Conservation (phyloP, 1,140 invertebrate species). For the Caerostris extrusa region DNA sequence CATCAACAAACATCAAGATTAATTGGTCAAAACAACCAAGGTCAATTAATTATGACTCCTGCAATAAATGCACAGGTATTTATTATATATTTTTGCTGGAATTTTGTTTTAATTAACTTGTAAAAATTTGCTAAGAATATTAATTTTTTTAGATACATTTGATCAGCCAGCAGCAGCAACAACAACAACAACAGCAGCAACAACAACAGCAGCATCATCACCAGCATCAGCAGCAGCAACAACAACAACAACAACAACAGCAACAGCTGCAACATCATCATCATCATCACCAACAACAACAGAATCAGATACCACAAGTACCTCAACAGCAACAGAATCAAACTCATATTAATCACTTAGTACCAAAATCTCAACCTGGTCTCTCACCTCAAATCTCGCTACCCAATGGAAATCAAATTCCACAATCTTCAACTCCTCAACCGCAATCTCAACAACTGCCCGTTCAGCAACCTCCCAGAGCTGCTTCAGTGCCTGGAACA, state of each 20-base stretch:
- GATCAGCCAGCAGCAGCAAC: conserved; percentile 79
- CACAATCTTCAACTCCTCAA: conserved; percentile 77
- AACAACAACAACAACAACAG: conserved; percentile 63
- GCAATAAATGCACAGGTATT: conserved; percentile 70
- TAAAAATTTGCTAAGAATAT: background rate
- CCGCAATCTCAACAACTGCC: conserved; percentile 77
- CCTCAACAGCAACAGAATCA: conserved; percentile 79
- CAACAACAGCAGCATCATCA: conserved; percentile 78
- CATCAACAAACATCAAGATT: conserved; percentile 47
- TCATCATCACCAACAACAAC: background rate
- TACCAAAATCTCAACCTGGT: conserved; percentile 67
- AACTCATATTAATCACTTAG: conserved; percentile 77
- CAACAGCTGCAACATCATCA: background rate
- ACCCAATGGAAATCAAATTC: conserved; percentile 55
- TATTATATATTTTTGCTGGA: background rate
- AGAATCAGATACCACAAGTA: conserved; percentile 81
- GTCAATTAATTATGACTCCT: conserved; percentile 55
- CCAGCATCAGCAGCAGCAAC: conserved; percentile 78
- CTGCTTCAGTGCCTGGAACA: conserved; percentile 76
- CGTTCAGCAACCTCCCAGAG: conserved; percentile 74
- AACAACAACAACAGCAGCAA: conserved; percentile 79
- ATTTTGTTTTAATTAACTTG: background rate
- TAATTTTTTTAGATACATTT: conserved; percentile 57
- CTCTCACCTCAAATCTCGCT: conserved; percentile 74
- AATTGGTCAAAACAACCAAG: conserved; percentile 59